Conservation (phyloP, 2,797 vertebrate genomes). For the Labroides dimidiatus region DNA sequence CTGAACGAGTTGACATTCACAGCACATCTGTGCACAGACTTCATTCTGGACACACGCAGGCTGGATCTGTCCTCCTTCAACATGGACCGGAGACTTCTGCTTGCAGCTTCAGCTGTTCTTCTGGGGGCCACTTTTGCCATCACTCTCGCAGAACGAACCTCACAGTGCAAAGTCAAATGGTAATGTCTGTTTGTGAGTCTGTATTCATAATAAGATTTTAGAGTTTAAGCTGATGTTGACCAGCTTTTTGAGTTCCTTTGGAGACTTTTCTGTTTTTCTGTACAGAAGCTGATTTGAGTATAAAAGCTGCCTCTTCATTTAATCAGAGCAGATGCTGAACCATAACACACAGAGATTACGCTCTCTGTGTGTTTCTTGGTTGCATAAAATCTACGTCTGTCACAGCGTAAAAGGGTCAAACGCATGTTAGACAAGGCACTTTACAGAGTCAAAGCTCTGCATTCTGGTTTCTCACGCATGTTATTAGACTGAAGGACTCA, state of each 20-base stretch:
- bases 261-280: background rate
- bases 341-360: conserved; percentile 6
- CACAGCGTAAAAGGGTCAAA: background rate
- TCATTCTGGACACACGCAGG: background rate
- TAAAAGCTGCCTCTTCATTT: background rate
- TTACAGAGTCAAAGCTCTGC: conserved; percentile 4
- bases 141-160: conserved; percentile 27
- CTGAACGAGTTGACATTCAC: background rate
- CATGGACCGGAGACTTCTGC: conserved; percentile 54
- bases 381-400: conserved; percentile 8
- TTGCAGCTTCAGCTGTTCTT: conserved; percentile 27
- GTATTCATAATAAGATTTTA: background rate
- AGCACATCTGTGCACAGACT: background rate
- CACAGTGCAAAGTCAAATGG: conserved; percentile 74
- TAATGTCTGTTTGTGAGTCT: conserved; percentile 21
- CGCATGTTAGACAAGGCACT: conserved; percentile 14
- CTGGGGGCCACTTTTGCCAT: conserved; percentile 47
- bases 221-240: background rate
- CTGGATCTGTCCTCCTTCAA: background rate
- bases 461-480: conserved; percentile 1
- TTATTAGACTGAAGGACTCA: conserved; percentile 27
- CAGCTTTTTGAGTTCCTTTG: background rate
- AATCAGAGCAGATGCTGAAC: conserved; percentile 1
- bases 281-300: background rate
- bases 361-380: background rate